Base-by-base conservation (phyloP, 2,113 vertebrate genomes). In the Tautogolabrus adspersus region DNA sequence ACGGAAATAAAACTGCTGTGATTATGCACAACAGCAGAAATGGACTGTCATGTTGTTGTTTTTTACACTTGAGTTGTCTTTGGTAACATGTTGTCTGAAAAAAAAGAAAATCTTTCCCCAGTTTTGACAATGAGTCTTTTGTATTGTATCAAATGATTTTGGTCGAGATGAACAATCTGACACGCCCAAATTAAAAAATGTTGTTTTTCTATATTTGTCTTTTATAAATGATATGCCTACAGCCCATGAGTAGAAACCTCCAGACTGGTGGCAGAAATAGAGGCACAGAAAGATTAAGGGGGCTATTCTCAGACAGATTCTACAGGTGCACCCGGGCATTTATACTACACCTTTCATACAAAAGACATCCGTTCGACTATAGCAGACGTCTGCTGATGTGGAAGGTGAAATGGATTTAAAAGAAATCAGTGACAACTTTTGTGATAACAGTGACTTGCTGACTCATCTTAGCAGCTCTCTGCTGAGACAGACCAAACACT, bases 281-380 rank as follows among this genome's bases (percentile, higher is more conserved):
- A 51, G 34, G 6, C 6, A 66, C 10, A 16, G 19, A 57, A 5
- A 47, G 16, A 18, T 21, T 21, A 12, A 46, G 13, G 13, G 38
- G 40, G 40, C 5, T 42, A 11, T 42, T 42, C 11, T 42, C 18
- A 22, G 65, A 60, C 26, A 15, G 6, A 70, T 22, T 19, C n/a
- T 57, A 38, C 65, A 54, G 46, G 56, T 61, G 1, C 65, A 44
- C 21, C 3, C 23, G 46, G 15, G 12, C 11, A 60, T 56, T 66
- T 61, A 57, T 57, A 56, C 22, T 26, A 37, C 72, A 66, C 40
- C 51, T 71, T 52, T 57, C 3, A 63, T 21, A 71, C 3, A 12
- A 66, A 71, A 23, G 30, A 10, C 47, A 71, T 69, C 71, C 0
- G 11, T 74, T 57, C 49, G 62, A 19, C n/a, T n/a, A n/a, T 66